phyloP scores from a whole-genome alignment of 1,140 invertebrate genomes.

The Ips nitidus region DNA sequence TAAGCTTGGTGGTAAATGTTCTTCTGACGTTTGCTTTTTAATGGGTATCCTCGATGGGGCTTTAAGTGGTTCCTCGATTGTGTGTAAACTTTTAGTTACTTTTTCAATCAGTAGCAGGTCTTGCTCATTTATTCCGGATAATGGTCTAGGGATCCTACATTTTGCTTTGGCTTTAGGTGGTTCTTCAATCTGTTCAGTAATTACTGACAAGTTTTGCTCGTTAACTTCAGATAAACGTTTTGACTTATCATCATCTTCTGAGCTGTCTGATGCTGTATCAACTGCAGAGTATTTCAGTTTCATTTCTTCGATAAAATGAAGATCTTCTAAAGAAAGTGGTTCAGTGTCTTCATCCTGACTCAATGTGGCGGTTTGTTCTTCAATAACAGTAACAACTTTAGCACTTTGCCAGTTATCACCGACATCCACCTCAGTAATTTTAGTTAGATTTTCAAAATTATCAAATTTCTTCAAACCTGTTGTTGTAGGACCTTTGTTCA shows the following conservation, averaged over 20 bases:
- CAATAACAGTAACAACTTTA: neutral
- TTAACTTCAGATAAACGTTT: slow-evolving; percentile 40
- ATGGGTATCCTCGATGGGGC: neutral
- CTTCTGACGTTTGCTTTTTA: neutral
- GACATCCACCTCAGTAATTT: neutral
- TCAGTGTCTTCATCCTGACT: slow-evolving; percentile 5
- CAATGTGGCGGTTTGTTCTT: slow-evolving; percentile 1
- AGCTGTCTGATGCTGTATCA: slow-evolving; percentile 9
- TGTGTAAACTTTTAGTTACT: slow-evolving; percentile 9
- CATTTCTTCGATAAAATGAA: slow-evolving; percentile 37
- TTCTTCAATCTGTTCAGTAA: slow-evolving; percentile 25
- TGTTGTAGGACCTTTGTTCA: slow-evolving; percentile 22
- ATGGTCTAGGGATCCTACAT: slow-evolving; percentile 13
- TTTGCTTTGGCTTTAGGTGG: neutral
- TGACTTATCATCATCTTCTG: neutral
- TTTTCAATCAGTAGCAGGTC: slow-evolving; percentile 38
- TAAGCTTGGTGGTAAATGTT: slow-evolving; percentile 16
- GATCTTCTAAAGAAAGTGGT: slow-evolving; percentile 18
- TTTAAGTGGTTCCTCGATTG: neutral
- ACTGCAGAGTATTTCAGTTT: slow-evolving; percentile 29
- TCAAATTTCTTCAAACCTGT: slow-evolving; percentile 24
- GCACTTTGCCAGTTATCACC: neutral
- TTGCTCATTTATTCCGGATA: slow-evolving; percentile 39
- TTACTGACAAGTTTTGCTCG: slow-evolving; percentile 33
- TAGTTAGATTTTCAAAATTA: slow-evolving; percentile 13